Evolutionary conservation across 2,888 invertebrate species (phyloP), one percentile per base, ranked within the genome.

Genomic region (Beris chalybata): DNA sequence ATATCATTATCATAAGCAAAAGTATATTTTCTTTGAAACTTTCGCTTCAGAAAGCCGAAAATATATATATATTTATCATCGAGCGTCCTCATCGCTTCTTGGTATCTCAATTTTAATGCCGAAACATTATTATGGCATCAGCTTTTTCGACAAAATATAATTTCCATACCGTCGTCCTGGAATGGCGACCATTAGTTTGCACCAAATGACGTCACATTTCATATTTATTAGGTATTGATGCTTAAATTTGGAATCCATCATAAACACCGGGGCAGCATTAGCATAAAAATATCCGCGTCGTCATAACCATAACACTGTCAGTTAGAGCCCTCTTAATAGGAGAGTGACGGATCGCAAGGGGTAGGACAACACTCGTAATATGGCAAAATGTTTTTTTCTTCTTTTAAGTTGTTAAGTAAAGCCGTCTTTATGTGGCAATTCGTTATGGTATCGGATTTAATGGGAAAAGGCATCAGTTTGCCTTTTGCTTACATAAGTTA

Each of bases 161-260:
- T 61, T 50, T 61, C 13, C 61, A 15, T 52, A 22, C 52, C 52
- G 52, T 61, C 52, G 50, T 38, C 43, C 43, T 32, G 43, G 50
- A 61, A 61, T 50, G 61, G 61, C 61, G 61, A 32, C 61, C 61
- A 61, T 61, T 61, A 61, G 52, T 50, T 38, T 52, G 38, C 22
- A 61, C 50, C 15, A 43, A 61, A 50, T 61, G 61, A 61, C 22
- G 52, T 52, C 52, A 61, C 50, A 52, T 50, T 61, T 52, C 52
- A 61, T 61, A 52, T 61, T 61, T 52, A 61, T 61, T 61, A 61
- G 61, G 61, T 61, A 61, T 61, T 61, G 61, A 61, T 61, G 61
- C 38, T 52, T 52, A 38, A 61, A 61, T 61, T 52, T 38, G 38
- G 52, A 61, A 61, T 61, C 52, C 61, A 61, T 61, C 61, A 61